These are phyloP conservation scores for Neomorphus geoffroyi DNA, from an alignment of 2,797 vertebrate genomes.

Conservation along the genomic window DNA sequence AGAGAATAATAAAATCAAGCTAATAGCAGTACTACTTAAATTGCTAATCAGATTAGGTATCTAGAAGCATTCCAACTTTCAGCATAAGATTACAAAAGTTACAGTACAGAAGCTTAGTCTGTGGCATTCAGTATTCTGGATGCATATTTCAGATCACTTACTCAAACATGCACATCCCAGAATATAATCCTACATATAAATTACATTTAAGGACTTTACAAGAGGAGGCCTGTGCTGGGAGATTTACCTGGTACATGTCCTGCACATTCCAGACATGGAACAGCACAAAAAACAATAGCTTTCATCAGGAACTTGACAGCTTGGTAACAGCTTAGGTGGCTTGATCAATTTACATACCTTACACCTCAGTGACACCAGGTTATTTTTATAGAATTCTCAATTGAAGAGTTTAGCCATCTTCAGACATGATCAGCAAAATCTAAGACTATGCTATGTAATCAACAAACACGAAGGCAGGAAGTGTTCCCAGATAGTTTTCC, in stretches of 20 bases:
- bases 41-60: not conserved
- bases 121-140: slow-evolving; percentile 48
- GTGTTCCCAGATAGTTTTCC: slow-evolving; percentile 58
- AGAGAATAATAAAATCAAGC: not conserved
- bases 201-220: slow-evolving; percentile 68
- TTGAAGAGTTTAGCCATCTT: slow-evolving; percentile 45
- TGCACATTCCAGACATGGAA: slow-evolving; percentile 91
- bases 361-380: slow-evolving; percentile 19
- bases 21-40: not conserved
- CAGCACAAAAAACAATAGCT: slow-evolving; percentile 91
- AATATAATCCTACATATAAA: slow-evolving; percentile 79
- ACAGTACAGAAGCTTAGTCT: slow-evolving; percentile 48
- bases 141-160: slow-evolving; percentile 20
- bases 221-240: slow-evolving; percentile 74
- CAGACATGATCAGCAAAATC: slow-evolving; percentile 46
- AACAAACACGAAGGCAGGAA: slow-evolving; percentile 57
- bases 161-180: slow-evolving; percentile 79
- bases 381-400: slow-evolving; percentile 28
- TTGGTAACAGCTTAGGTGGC: slow-evolving; percentile 50
- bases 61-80: slow-evolving; percentile 65
- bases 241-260: slow-evolving; percentile 97
- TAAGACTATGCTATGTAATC: slow-evolving; percentile 40
- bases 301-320: slow-evolving; percentile 82
- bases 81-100: slow-evolving; percentile 37
- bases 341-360: slow-evolving; percentile 56